phyloP scores from a whole-genome alignment of 2,888 invertebrate genomes.

The Oscheius sp. region DNA sequence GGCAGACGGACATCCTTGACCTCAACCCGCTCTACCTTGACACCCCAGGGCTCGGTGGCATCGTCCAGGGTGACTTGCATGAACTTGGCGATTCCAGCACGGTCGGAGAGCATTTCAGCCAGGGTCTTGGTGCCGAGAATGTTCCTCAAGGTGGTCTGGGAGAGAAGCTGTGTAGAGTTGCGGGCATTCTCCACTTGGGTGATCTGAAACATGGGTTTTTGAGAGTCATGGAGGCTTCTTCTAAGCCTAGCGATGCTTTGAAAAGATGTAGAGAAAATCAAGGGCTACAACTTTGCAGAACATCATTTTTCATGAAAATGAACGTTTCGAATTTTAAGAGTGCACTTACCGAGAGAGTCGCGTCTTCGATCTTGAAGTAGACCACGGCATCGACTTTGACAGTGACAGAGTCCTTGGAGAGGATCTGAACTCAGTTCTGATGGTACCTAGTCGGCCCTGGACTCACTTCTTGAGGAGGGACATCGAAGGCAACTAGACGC shows the following conservation, averaged over 20 bases:
- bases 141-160: slow-evolving; percentile 75
- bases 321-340: no score
- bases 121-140: slow-evolving; percentile 83
- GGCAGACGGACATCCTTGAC: slow-evolving; percentile 86
- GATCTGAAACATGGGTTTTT: slow-evolving; percentile 76
- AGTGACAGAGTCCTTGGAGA: slow-evolving; percentile 88
- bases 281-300: no score
- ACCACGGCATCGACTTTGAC: slow-evolving; percentile 91
- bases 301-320: no score
- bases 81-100: slow-evolving; percentile 86
- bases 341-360: slow-evolving; percentile 83
- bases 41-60: slow-evolving; percentile 76
- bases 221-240: neutral
- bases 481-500: slow-evolving; percentile 93
- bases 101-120: slow-evolving; percentile 94
- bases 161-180: slow-evolving; percentile 75
- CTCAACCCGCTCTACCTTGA: slow-evolving; percentile 75
- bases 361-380: slow-evolving; percentile 85
- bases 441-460: neutral
- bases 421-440: slow-evolving; percentile 39
- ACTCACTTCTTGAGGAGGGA: slow-evolving; percentile 93
- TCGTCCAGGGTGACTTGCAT: slow-evolving; percentile 75
- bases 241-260: no score
- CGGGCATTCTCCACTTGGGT: slow-evolving; percentile 63
- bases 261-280: no score